Evolutionary conservation across 2,888 invertebrate species (phyloP).

Genomic region (Brachyopa scutellaris): DNA sequence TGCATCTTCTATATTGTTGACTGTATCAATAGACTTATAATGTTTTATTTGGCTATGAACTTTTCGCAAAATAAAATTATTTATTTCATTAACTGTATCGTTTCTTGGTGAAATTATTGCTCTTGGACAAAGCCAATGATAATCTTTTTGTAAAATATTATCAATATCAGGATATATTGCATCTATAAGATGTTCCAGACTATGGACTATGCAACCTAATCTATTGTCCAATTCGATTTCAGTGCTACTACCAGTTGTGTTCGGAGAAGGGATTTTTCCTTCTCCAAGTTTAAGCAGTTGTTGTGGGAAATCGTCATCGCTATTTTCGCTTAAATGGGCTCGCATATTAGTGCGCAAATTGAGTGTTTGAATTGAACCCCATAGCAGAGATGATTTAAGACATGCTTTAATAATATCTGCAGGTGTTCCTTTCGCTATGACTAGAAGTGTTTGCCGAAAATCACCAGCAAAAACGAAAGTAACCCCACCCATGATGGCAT

Average conservation of each 20-base stretch:
- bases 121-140: not conserved
- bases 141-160: not conserved
- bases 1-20: not conserved
- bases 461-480: too few species aligned
- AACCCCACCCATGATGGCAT: too few species aligned
- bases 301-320: too few species aligned
- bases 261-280: not conserved
- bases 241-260: not conserved
- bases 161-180: not conserved
- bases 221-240: too few species aligned
- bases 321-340: not conserved
- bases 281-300: not conserved
- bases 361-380: not conserved
- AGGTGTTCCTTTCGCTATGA: not conserved
- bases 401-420: too few species aligned
- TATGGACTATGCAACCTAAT: too few species aligned
- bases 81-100: not conserved
- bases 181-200: too few species aligned
- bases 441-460: not conserved
- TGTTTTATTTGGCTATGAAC: not conserved
- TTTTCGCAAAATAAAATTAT: not conserved
- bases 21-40: not conserved
- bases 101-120: not conserved
- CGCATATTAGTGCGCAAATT: too few species aligned
- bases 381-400: not conserved